Evolutionary conservation across 1,140 invertebrate species (phyloP), one percentile per base, ranked within the genome.

Genomic region (Oppia nitens): DNA sequence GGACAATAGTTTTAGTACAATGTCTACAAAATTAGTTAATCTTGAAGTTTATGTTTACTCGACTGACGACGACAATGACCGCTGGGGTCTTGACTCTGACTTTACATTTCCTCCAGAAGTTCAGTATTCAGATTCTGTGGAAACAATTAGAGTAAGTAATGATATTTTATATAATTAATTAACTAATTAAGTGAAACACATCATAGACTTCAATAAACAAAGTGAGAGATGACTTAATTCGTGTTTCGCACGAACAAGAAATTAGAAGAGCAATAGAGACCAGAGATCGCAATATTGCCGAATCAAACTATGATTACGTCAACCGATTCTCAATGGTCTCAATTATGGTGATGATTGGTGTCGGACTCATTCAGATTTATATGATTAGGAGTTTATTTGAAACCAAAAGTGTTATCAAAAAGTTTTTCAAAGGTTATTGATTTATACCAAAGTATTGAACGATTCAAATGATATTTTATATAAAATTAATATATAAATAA

Each of bases 1-100:
- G 67, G 85, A 88, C 67, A 90, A 90, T 66, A 79, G 76, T 2
- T 84, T 85, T 67, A 86, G 83, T 66, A 77, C 78, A 68, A 83
- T 81, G 63, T 40, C 32, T 17, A 72, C 75, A 11, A 90, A 89
- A 70, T 80, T 83, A 24, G 81, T 89, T 0, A 88, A 84, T 68
- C 86, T 90, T 68, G 85, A 87, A 67, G 66, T 88, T 2, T 74
- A 81, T 60, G 76, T 84, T 28, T 80, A 84, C 59, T 55, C 60
- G 12, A 74, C 76, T 47, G 76, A 79, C 48, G 74, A 77, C 20
- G 77, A 80, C 56, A 77, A 80, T 52, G 49, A 60, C 49, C 63
- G 63, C 59, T 60, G 64, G 50, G 47, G 64, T 53, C 51, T 62
- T 58, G 59, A 62, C 17, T 12, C 24, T 32, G 27, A 53, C 28